These are phyloP conservation scores for Rhabdophis nuchalis DNA, from an alignment of 2,797 vertebrate species.

Conservation along the genomic window DNA sequence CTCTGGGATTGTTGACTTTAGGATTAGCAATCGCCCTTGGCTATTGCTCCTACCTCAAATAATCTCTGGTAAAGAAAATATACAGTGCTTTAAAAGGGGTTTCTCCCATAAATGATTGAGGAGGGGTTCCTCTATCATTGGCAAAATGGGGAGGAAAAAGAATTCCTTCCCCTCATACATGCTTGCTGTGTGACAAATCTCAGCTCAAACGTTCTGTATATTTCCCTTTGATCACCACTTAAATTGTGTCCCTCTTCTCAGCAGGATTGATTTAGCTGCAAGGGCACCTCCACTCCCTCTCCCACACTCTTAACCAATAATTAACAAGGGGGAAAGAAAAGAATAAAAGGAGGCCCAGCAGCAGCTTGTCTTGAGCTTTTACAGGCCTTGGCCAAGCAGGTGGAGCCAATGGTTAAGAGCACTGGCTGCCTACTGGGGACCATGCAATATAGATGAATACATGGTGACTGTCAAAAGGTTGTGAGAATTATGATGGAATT, in stretches of 20 bases:
- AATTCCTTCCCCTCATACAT: not conserved
- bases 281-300: not conserved
- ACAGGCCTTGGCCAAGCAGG: not conserved
- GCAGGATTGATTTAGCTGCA: not conserved
- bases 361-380: constrained; percentile 6
- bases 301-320: not conserved
- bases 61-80: not conserved
- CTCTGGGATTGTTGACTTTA: fast-evolving
- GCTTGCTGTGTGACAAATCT: not conserved
- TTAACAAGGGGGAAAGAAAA: not conserved
- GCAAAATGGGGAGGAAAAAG: not conserved
- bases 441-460: constrained; percentile 35
- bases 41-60: not conserved
- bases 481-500: constrained; percentile 30
- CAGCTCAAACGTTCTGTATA: not conserved
- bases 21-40: not conserved
- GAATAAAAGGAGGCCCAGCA: not conserved
- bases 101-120: not conserved
- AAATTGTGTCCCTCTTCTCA: not conserved
- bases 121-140: not conserved
- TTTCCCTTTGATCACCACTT: fast-evolving
- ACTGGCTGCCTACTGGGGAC: fast-evolving
- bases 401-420: not conserved
- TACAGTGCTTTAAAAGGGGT: fast-evolving
- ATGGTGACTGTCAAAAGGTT: constrained; percentile 31